Percentiles rank a stretch among this genome's conserved stretches.
Evolutionary conservation across 1,140 invertebrate genomes (phyloP).

Genomic region (Wiebesia pumilae): DNA sequence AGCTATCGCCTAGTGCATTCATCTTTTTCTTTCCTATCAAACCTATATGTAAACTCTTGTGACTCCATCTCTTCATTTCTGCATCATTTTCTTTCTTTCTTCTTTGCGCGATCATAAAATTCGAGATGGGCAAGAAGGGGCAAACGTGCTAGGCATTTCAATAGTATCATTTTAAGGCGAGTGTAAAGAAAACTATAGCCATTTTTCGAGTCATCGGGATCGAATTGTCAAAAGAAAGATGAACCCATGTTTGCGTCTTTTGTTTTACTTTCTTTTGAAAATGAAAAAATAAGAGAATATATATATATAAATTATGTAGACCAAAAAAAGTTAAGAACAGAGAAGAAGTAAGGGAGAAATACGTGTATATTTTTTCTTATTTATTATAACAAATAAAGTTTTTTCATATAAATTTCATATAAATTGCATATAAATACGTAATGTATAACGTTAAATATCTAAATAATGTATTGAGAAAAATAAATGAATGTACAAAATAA

Average conservation of each 20-base stretch:
- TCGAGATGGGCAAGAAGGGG: conserved; percentile 17
- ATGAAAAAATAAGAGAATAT: neutral
- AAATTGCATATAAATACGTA: too few relatives aligned
- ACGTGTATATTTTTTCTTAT: too few relatives aligned
- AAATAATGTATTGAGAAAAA: too few relatives aligned
- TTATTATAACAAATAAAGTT: too few relatives aligned
- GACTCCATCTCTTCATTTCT: neutral
- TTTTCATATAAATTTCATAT: too few relatives aligned
- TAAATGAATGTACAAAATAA: too few relatives aligned
- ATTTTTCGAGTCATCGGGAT: conserved; percentile 19
- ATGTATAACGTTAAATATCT: too few relatives aligned
- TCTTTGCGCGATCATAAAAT: conserved; percentile 29
- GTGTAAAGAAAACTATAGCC: neutral
- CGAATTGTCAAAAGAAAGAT: conserved; percentile 4
- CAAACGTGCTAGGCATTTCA: conserved; percentile 24
- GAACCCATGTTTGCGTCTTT: neutral
- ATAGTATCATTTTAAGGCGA: neutral
- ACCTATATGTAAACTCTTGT: conserved; percentile 14
- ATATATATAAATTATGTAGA: too few relatives aligned
- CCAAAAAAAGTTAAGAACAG: too few relatives aligned
- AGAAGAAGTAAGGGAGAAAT: too few relatives aligned
- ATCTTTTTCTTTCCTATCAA: neutral
- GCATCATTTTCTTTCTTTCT: neutral
- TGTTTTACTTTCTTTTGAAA: neutral
- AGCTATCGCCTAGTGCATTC: neutral